phyloP scores from a whole-genome alignment of 1,140 invertebrate genomes.

The Megalopta genalis region DNA sequence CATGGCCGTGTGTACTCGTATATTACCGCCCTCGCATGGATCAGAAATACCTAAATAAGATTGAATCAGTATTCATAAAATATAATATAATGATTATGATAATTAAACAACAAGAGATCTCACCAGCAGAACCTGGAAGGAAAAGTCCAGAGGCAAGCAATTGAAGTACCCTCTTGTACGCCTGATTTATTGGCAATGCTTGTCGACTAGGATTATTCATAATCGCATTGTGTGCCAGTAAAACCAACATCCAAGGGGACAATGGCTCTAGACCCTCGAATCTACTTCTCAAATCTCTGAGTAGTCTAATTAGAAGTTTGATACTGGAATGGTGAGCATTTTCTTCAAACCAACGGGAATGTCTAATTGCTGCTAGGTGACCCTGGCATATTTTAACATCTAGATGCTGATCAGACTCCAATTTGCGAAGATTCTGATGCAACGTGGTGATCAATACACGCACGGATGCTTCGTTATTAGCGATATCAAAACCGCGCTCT shows the following conservation, averaged over 20 bases:
- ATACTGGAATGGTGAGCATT: constrained; percentile 98
- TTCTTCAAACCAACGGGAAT: constrained; percentile 99
- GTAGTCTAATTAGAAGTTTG: constrained; percentile 95
- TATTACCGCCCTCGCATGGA: constrained; percentile 94
- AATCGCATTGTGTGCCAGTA: constrained; percentile 97
- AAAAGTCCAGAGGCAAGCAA: constrained; percentile 96
- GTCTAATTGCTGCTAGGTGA: constrained; percentile 95
- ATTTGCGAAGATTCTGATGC: constrained; percentile 94
- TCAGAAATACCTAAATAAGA: constrained; percentile 87
- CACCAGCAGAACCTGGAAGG: constrained; percentile 95
- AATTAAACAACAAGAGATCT: constrained; percentile 34
- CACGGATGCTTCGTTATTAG: constrained; percentile 90
- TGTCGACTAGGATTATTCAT: constrained; percentile 97
- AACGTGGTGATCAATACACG: constrained; percentile 95
- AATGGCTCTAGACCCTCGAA: constrained; percentile 95
- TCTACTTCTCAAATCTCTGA: constrained; percentile 93
- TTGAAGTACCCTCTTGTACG: constrained; percentile 91
- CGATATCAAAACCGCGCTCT: constrained; percentile 91
- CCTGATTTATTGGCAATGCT: constrained; percentile 94
- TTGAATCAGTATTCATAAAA: background rate
- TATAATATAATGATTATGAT: background rate
- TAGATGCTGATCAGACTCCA: constrained; percentile 89
- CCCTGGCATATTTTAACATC: constrained; percentile 80
- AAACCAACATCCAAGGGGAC: constrained; percentile 97
- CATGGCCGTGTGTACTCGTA: constrained; percentile 94